Evolutionary conservation across 2,113 vertebrate species (phyloP), one percentile per base, ranked within the genome.

Genomic region (Octodon degus): DNA sequence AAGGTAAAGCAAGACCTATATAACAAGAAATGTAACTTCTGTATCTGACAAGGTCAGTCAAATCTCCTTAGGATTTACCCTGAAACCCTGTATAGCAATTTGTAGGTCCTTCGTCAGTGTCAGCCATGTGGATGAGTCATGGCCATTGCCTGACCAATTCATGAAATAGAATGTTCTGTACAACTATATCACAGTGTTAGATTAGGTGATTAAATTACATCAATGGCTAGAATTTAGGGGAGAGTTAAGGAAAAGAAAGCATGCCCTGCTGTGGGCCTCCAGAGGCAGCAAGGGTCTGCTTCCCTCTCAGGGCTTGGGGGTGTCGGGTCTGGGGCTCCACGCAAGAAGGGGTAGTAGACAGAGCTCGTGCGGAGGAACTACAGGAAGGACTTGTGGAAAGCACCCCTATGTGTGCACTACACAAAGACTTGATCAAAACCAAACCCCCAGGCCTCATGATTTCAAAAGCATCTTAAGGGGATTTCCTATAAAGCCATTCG

Each of bases 171-270:
- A 47, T 34, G n/a, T 58, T 2, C 30, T 25, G 0, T 47, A 37
- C 3, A 53, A 40, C 25, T 81, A 40, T 79, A n/a, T 88, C 27
- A 37, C 5, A 37, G 19, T 34, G 40, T 1, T 50, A 16, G 55
- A 58, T 58, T 58, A 58, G 17, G 55, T 19, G 16, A 58, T 19
- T 58, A 58, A 58, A 58, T 58, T 19, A 58, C 17, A 16, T 19
- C 55, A 58, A 58, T 16, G 16, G 65, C 40, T 93, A 80, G 77
- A 84, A 84, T 80, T 84, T 62, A 93, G 91, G 40, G 30, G 85
- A 93, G 25, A 80, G 17, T 81, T 24, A 89, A 84, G 16, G 53
- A 24, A 79, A 91, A 53, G 34, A 20, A 80, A 55, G 91, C 24
- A 85, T 85, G 19, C 7, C 1, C 27, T 6, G 0, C 2, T 63